These are phyloP conservation scores for Lampris megalopsis DNA, from an alignment of 2,113 vertebrate genomes.

Conservation along the genomic window DNA sequence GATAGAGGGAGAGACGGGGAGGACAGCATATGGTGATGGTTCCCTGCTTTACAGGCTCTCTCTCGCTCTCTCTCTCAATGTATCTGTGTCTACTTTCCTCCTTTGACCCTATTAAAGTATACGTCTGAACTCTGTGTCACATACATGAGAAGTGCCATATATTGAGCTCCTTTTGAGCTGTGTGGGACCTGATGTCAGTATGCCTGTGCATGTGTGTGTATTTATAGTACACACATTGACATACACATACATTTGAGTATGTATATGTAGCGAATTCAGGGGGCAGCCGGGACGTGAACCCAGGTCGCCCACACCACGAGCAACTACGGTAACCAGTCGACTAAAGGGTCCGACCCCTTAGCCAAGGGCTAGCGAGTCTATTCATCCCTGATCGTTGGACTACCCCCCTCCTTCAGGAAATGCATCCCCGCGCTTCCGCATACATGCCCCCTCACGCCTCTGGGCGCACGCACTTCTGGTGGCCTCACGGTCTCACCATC, in stretches of 20 bases:
- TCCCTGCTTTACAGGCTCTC: conserved; percentile 16
- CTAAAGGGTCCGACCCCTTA: too few species aligned
- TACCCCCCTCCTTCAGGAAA: too few species aligned
- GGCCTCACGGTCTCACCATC: too few species aligned
- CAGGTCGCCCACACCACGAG: too few species aligned
- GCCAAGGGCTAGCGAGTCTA: too few species aligned
- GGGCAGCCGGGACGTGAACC: too few species aligned
- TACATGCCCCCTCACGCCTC: too few species aligned
- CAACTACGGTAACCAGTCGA: too few species aligned
- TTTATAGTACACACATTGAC: neutral
- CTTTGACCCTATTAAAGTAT: conserved; percentile 23
- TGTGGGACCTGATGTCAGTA: neutral
- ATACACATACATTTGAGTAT: neutral
- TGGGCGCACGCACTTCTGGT: too few species aligned
- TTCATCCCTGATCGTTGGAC: too few species aligned
- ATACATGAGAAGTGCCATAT: conserved; percentile 1
- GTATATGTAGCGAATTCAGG: neutral
- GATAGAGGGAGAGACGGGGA: neutral
- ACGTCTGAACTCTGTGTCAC: conserved; percentile 19
- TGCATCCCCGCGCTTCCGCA: too few species aligned
- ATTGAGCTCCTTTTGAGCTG: conserved; percentile 6
- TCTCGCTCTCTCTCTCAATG: conserved; percentile 12
- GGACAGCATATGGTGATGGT: neutral
- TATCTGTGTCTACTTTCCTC: conserved; percentile 6
- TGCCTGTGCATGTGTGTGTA: neutral